Percentiles rank a stretch among this genome's conserved stretches.
Evolutionary conservation across 2,113 vertebrate species (phyloP).

Genomic region (Pachycephala philippinensis): DNA sequence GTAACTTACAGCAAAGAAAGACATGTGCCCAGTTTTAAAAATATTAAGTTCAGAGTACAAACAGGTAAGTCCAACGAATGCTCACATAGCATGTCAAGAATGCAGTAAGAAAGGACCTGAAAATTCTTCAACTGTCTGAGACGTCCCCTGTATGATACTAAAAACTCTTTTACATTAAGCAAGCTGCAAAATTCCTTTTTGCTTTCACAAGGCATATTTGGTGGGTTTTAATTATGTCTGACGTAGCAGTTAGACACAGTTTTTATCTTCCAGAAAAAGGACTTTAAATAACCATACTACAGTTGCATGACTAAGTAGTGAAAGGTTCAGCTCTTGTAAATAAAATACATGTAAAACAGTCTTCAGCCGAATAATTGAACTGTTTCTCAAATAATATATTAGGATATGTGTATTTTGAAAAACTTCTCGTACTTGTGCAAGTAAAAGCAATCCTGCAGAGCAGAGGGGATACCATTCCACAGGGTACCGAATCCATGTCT

Average conservation of each 20-base stretch:
- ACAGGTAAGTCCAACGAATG: not conserved
- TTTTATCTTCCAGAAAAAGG: not conserved
- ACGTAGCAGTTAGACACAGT: not conserved
- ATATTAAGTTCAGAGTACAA: not conserved
- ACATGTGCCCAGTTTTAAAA: not conserved
- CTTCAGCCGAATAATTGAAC: not conserved
- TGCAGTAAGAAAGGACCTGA: not conserved
- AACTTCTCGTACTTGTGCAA: not conserved
- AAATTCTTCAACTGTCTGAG: not conserved
- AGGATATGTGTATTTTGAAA: not conserved
- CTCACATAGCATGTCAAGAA: not conserved
- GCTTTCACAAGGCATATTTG: not conserved
- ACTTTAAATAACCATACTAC: not conserved
- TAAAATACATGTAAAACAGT: not conserved
- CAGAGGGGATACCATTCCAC: not conserved
- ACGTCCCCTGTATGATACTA: not conserved
- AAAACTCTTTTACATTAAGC: not conserved
- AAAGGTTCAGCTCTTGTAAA: not conserved
- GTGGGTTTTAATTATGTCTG: not conserved
- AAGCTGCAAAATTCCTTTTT: not conserved
- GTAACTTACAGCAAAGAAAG: not conserved
- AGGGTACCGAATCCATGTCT: rapidly evolving
- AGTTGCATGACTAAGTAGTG: not conserved
- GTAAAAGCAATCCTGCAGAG: not conserved
- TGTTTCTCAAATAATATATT: not conserved